Conservation (phyloP, 2,888 invertebrate genomes). For the Ophion costatus region DNA sequence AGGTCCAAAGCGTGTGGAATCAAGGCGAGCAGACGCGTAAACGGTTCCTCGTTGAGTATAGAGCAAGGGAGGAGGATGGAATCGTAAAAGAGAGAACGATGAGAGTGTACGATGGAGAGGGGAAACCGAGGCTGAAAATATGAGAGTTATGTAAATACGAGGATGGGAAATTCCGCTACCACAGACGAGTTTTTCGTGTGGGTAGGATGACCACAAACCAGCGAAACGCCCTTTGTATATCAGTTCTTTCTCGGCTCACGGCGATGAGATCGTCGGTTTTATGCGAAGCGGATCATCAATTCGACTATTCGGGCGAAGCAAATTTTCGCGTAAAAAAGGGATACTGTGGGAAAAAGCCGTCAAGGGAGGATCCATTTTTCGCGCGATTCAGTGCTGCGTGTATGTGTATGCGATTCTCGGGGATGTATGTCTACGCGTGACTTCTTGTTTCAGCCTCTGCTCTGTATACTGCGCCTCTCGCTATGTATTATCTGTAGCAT, state of each 20-base stretch:
- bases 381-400: constrained; percentile 1
- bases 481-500: neutral
- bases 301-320: constrained; percentile 35
- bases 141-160: constrained; percentile 30
- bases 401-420: constrained; percentile 1
- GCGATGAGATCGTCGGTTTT: constrained; percentile 30
- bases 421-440: constrained; percentile 14
- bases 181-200: constrained; percentile 43
- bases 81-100: constrained; percentile 1
- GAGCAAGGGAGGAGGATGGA: neutral
- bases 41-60: neutral
- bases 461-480: constrained; percentile 1
- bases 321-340: neutral
- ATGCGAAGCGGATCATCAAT: constrained; percentile 30
- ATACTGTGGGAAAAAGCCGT: constrained; percentile 21
- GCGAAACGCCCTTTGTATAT: constrained; percentile 11
- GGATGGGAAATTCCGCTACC: constrained; percentile 34
- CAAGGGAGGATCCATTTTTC: neutral
- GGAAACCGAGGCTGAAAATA: constrained; percentile 35
- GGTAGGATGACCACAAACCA: constrained; percentile 38
- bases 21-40: constrained; percentile 9
- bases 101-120: neutral
- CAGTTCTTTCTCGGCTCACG: constrained; percentile 19
- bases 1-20: constrained; percentile 23
- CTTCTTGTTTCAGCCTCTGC: constrained; percentile 16